Evolutionary conservation across 2,113 vertebrate genomes (phyloP).

Genomic region (Campylorhamphus procurvoides): DNA sequence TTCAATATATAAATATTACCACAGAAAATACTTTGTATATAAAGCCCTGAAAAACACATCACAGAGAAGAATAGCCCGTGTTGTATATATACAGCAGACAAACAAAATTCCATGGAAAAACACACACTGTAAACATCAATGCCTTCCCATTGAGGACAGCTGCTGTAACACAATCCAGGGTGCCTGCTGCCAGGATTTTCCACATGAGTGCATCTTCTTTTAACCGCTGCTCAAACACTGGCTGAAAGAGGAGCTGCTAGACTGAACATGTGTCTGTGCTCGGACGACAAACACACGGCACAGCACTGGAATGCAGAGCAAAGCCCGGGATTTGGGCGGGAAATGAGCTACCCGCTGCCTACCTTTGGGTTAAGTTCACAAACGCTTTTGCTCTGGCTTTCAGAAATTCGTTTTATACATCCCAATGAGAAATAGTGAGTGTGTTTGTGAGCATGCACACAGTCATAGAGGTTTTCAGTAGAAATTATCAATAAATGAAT

Average conservation of each 20-base stretch:
- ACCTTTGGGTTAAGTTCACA: background rate
- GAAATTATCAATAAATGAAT: background rate
- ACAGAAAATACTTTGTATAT: background rate
- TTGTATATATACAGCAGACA: slow-evolving; percentile 26
- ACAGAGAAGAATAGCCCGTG: slow-evolving; percentile 23
- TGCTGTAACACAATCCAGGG: slow-evolving; percentile 61
- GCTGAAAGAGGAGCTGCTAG: slow-evolving; percentile 63
- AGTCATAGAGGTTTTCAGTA: background rate
- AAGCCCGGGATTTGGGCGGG: slow-evolving; percentile 1
- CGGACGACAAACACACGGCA: slow-evolving; percentile 8
- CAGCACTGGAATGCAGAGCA: slow-evolving; percentile 53
- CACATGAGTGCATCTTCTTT: slow-evolving; percentile 67
- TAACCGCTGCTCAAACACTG: slow-evolving; percentile 53
- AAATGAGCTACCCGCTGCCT: background rate
- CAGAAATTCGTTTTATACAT: background rate
- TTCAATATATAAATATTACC: slow-evolving; percentile 7
- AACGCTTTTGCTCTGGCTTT: background rate
- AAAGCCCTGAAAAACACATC: background rate
- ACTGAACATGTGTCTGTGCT: slow-evolving; percentile 61
- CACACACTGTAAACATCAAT: slow-evolving; percentile 64
- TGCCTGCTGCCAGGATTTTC: slow-evolving; percentile 71
- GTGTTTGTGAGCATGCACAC: fast-evolving
- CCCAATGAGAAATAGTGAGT: fast-evolving
- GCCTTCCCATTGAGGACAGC: slow-evolving; percentile 57
- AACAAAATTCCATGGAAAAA: slow-evolving; percentile 69